Evolutionary conservation across 2,888 invertebrate genomes (phyloP).

Genomic region (Pyrgus malvae): DNA sequence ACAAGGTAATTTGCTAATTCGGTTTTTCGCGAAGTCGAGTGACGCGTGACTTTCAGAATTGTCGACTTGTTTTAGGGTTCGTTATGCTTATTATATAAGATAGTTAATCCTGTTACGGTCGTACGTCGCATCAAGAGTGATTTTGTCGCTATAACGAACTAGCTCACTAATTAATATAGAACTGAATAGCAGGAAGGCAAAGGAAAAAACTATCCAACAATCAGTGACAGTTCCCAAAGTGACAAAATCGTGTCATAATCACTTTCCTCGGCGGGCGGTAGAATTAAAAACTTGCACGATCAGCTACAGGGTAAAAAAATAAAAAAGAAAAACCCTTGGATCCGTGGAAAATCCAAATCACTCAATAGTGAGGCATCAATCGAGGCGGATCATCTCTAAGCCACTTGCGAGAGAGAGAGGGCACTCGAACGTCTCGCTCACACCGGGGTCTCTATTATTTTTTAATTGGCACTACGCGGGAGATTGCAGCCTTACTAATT

Average conservation of each 20-base stretch:
- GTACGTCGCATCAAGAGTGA: background rate
- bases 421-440: slow-evolving; percentile 56
- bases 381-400: slow-evolving; percentile 58
- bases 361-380: slow-evolving; percentile 47
- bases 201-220: background rate
- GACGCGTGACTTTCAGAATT: slow-evolving; percentile 54
- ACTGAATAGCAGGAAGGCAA: background rate
- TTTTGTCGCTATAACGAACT: slow-evolving; percentile 4
- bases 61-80: slow-evolving; percentile 38
- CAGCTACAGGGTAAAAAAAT: slow-evolving; percentile 12
- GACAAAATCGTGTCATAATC: slow-evolving; percentile 6
- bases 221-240: slow-evolving; percentile 9
- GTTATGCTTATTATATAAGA: slow-evolving; percentile 28
- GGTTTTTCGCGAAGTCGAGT: slow-evolving; percentile 72
- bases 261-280: slow-evolving; percentile 7
- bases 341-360: slow-evolving; percentile 40
- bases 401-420: slow-evolving; percentile 51
- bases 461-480: slow-evolving; percentile 76
- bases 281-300: slow-evolving; percentile 21
- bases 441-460: slow-evolving; percentile 69
- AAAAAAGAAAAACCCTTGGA: slow-evolving; percentile 23
- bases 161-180: background rate
- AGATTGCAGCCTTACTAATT: slow-evolving; percentile 73
- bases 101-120: slow-evolving; percentile 19
- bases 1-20: slow-evolving; percentile 57